phyloP scores from a whole-genome alignment of 2,113 vertebrate genomes.

The Microcebus griseorufus region DNA sequence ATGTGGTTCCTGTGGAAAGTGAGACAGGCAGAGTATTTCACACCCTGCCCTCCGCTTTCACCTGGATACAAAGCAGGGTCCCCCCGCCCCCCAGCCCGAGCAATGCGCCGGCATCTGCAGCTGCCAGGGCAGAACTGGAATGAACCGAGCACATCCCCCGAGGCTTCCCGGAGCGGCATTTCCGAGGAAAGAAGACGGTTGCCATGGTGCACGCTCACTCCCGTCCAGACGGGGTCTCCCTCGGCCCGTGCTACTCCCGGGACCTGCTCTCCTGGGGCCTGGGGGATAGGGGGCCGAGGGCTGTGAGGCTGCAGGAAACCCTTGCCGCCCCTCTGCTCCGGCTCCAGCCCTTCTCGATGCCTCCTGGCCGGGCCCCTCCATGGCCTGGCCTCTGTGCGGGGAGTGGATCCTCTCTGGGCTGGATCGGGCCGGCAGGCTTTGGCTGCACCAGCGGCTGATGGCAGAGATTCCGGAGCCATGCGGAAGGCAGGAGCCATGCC shows the following conservation, averaged over 20 bases:
- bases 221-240: conserved; percentile 55
- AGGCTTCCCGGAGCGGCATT: background rate
- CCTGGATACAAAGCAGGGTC: background rate
- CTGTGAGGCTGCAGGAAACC: background rate
- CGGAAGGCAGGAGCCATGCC: conserved; percentile 27
- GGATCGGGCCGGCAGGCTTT: conserved; percentile 81
- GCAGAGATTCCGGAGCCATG: conserved; percentile 65
- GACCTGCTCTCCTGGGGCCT: background rate
- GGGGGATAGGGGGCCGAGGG: background rate
- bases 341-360: background rate
- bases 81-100: background rate
- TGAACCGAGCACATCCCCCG: fast-evolving
- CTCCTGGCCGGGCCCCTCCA: background rate
- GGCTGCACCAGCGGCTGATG: conserved; percentile 73
- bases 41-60: background rate
- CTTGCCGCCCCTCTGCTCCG: fast-evolving
- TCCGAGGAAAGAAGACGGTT: fast-evolving
- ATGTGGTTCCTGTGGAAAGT: background rate
- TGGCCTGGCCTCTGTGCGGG: conserved; percentile 68
- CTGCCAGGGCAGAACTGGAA: background rate
- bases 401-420: conserved; percentile 76
- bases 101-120: background rate
- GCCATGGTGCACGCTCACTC: fast-evolving
- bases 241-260: background rate
- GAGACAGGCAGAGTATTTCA: background rate